Conservation (phyloP, 2,888 invertebrate species). For the Dicyrtomina minuta region DNA sequence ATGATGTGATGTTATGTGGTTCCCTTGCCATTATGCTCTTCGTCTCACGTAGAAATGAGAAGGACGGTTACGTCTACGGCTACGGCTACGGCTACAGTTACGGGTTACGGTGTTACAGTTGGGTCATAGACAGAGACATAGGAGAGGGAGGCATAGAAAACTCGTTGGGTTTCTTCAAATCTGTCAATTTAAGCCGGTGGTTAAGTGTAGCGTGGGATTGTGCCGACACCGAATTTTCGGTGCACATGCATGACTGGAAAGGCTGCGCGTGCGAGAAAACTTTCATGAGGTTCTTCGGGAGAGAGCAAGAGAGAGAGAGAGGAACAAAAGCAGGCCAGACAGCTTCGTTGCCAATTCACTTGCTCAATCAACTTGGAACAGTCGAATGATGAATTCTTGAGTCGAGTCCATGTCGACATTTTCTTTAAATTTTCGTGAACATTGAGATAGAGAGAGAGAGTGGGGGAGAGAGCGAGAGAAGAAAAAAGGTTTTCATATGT, state of each 20-base stretch:
- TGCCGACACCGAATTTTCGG: conserved; percentile 36
- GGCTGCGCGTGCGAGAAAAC: conserved; percentile 45
- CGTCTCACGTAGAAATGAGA: too few species aligned
- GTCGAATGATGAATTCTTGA: conserved; percentile 30
- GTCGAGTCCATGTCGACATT: conserved; percentile 32
- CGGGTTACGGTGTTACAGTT: too few species aligned
- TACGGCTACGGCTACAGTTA: too few species aligned
- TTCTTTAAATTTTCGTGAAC: conserved; percentile 28
- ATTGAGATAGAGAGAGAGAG: not conserved
- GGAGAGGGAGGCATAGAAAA: not conserved
- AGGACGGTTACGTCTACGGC: too few species aligned
- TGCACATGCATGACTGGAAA: conserved; percentile 41
- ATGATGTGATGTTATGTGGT: too few species aligned
- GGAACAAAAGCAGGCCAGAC: conserved; percentile 51
- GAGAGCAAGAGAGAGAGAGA: conserved; percentile 21
- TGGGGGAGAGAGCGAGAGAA: too few species aligned
- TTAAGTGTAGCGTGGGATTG: conserved; percentile 37
- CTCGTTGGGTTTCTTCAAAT: conserved; percentile 28
- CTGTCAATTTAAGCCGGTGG: conserved; percentile 35
- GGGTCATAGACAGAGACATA: conserved; percentile 12
- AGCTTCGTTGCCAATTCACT: conserved; percentile 52
- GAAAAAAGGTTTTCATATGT: conserved; percentile 19
- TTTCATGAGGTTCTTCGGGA: conserved; percentile 32
- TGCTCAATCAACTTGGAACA: conserved; percentile 38
- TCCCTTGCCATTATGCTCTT: too few species aligned